A percentile compares a stretch with the other conserved stretches of the same genome.
phyloP scores from a whole-genome alignment of 2,797 vertebrate genomes.

The Mionectes olivaceus region DNA sequence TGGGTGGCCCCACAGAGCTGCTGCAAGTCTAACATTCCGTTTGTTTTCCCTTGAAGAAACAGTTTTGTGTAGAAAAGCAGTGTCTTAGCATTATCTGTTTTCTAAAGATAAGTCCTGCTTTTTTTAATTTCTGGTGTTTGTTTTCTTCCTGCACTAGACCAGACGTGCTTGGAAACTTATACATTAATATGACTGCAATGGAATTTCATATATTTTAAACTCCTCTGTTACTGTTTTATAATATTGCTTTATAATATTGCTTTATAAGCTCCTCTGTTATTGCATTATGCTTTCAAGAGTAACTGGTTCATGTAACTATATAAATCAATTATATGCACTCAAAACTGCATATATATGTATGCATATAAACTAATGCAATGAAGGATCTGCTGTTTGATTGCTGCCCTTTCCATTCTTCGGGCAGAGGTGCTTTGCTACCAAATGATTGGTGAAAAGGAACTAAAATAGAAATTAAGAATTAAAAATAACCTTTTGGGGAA shows the following conservation, averaged over 20 bases:
- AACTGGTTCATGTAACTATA: neutral
- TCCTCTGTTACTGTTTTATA: neutral
- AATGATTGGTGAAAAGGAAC: neutral
- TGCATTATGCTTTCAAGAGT: neutral
- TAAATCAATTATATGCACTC: neutral
- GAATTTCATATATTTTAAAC: neutral
- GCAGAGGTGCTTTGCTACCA: neutral
- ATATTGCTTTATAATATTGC: too few species aligned
- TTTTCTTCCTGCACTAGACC: neutral
- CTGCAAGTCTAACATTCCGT: neutral
- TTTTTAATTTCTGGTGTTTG: neutral
- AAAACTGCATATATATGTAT: neutral
- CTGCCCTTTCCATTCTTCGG: neutral
- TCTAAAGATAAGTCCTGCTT: neutral
- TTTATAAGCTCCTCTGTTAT: neutral
- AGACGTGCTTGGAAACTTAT: accelerated
- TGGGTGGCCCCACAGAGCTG: neutral
- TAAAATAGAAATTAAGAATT: neutral
- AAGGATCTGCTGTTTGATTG: neutral
- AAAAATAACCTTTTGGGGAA: neutral
- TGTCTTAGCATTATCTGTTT: neutral
- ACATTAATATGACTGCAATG: neutral
- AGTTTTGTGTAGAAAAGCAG: neutral
- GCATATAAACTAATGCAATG: neutral
- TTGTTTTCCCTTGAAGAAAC: neutral